Percentiles rank a stretch among this genome's conserved stretches.
Conservation (phyloP, 2,888 invertebrate genomes). For the Chaetogeoica ovagalla region DNA sequence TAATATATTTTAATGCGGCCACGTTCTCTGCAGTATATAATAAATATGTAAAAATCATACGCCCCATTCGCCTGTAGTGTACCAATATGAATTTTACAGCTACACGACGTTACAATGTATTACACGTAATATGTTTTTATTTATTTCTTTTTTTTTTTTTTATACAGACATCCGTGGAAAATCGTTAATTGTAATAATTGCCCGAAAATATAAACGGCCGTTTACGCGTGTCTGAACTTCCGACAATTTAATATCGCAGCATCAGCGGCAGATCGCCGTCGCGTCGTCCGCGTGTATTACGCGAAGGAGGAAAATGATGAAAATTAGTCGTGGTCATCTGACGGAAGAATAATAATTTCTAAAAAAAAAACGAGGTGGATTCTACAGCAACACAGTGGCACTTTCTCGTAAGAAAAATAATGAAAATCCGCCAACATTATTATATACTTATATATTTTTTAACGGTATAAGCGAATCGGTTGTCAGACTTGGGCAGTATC, state of each 20-base stretch:
- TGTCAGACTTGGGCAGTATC: too few relatives aligned
- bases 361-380: conserved; percentile 23
- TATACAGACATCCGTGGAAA: conserved; percentile 41
- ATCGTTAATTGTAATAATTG: conserved; percentile 51
- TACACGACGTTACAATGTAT: background rate
- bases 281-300: background rate
- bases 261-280: background rate
- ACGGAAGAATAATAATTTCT: conserved; percentile 32
- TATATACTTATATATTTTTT: background rate
- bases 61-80: background rate
- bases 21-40: too few relatives aligned
- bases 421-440: background rate
- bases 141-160: too few relatives aligned
- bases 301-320: conserved; percentile 32
- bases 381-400: background rate
- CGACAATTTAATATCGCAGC: conserved; percentile 41
- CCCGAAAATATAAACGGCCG: conserved; percentile 35
- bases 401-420: conserved; percentile 30
- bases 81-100: background rate
- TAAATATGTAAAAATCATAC: conserved; percentile 2
- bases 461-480: too few relatives aligned
- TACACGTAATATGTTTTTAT: conserved; percentile 12
- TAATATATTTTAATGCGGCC: conserved; percentile 15
- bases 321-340: conserved; percentile 47
- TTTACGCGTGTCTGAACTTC: conserved; percentile 42